A percentile compares a stretch with the other conserved stretches of the same genome.
These are phyloP conservation scores for Microtus oregoni DNA, from an alignment of 2,113 vertebrate genomes.

Conservation along the genomic window DNA sequence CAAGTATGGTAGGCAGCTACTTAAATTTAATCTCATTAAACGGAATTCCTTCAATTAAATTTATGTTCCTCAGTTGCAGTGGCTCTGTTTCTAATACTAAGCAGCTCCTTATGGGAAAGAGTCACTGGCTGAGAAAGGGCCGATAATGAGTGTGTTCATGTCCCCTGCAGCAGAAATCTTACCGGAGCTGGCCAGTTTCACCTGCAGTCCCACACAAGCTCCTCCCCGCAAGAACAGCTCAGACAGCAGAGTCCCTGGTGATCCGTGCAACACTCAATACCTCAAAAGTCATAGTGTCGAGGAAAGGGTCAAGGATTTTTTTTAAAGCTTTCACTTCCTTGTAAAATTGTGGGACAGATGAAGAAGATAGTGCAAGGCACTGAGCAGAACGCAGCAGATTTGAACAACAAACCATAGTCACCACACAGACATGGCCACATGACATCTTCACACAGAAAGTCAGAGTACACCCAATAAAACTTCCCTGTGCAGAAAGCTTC, in stretches of 20 bases:
- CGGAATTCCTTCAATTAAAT: neutral
- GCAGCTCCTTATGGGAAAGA: accelerated
- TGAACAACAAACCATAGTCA: neutral
- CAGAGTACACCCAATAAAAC: neutral
- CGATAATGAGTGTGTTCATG: neutral
- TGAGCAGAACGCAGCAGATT: neutral
- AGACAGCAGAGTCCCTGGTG: neutral
- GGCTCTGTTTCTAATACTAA: neutral
- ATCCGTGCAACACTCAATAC: neutral
- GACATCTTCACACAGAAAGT: neutral
- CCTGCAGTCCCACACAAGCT: neutral
- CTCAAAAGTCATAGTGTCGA: neutral
- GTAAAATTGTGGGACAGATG: neutral
- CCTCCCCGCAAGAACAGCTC: neutral
- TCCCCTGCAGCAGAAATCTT: neutral
- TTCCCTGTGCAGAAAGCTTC: neutral
- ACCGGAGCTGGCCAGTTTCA: neutral
- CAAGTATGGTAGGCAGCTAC: neutral
- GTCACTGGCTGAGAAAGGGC: neutral
- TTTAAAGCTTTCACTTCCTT: too few relatives aligned
- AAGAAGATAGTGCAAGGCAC: neutral
- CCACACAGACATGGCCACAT: neutral
- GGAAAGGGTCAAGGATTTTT: neutral
- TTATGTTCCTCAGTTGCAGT: neutral
- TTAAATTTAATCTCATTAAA: constrained; percentile 6